A percentile compares a stretch with the other conserved stretches of the same genome.
phyloP scores from a whole-genome alignment of 2,113 vertebrate genomes.

The Nesogale talazaci region DNA sequence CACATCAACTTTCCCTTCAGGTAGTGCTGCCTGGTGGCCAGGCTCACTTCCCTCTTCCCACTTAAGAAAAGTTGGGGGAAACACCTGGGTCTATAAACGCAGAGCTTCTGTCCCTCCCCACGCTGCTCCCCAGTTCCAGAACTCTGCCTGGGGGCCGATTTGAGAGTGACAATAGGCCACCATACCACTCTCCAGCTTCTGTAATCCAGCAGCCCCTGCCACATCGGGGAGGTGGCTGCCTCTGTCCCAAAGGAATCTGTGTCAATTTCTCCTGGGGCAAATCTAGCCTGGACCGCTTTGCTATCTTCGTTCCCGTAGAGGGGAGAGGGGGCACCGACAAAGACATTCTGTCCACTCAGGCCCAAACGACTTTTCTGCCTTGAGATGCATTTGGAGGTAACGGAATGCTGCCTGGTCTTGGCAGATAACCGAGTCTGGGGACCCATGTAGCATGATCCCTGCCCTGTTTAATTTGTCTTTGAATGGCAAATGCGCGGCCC shows the following conservation, averaged over 20 bases:
- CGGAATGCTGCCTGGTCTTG: constrained; percentile 81
- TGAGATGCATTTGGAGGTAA: constrained; percentile 79
- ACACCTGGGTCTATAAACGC: not conserved
- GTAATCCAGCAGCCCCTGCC: constrained; percentile 80
- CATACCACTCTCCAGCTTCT: constrained; percentile 79
- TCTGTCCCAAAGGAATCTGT: constrained; percentile 82
- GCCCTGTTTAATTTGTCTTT: constrained; percentile 84
- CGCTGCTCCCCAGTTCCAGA: constrained; percentile 33
- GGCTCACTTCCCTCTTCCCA: not conserved
- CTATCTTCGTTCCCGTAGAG: constrained; percentile 80
- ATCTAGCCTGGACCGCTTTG: constrained; percentile 79
- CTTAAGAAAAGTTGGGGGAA: not conserved
- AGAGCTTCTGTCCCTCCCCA: not conserved
- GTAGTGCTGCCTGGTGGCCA: not conserved
- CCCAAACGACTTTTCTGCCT: constrained; percentile 75
- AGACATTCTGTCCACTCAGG: constrained; percentile 79
- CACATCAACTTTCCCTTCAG: not conserved
- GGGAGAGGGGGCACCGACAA: constrained; percentile 80
- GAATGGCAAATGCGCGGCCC: constrained; percentile 83
- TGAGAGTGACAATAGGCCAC: constrained; percentile 81
- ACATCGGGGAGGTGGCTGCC: constrained; percentile 66
- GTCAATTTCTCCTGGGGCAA: constrained; percentile 82
- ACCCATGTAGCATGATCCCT: constrained; percentile 69
- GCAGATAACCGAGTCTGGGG: constrained; percentile 81
- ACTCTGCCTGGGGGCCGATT: constrained; percentile 78